Evolutionary conservation across 1,140 invertebrate species (phyloP), one percentile per base, ranked within the genome.

Genomic region (Macrostomum lignano): DNA sequence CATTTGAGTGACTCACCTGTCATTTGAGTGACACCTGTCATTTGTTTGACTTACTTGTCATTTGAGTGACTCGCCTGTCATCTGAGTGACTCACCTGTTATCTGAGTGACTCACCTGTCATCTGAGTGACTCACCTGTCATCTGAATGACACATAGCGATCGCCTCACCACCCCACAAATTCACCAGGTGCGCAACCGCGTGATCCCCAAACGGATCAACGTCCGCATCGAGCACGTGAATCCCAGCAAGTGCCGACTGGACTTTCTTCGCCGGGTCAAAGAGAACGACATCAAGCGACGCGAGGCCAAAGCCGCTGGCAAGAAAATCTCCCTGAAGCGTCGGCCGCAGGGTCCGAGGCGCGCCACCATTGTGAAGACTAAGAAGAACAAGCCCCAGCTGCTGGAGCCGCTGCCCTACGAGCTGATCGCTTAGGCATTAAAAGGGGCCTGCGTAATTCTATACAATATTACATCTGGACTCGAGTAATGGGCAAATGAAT

Each of bases 361-460:
- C 38, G 73, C 70, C 14, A 79, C 84, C 46, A 72, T 84, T 51
- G 76, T 93, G 11, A 72, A 68, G 38, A 75, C 76, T 41, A 65
- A 65, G 34, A 67, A 70, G 43, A 63, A 65, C 43, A 68, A 71
- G 50, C 74, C 79, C 21, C 66, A 78, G 40, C 56, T 72, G 30
- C 60, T 93, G 39, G 73, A 76, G 40, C 82, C 82, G 40, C 74
- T 91, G 55, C 76, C 81, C 45, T 93, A 91, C 60, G 82, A 93
- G 65, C 86, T 91, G 63, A 73, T 91, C 64, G 81, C 79, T 49
- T 88, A 82, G n/a, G n/a, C n/a, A n/a, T n/a, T n/a, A n/a, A n/a
- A n/a, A n/a, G n/a, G n/a, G n/a, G n/a, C n/a, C n/a, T n/a, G n/a
- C n/a, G n/a, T n/a, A n/a, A n/a, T n/a, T n/a, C n/a, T n/a, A n/a